Conservation (phyloP, 2,113 vertebrate species). For the Grus americana region DNA sequence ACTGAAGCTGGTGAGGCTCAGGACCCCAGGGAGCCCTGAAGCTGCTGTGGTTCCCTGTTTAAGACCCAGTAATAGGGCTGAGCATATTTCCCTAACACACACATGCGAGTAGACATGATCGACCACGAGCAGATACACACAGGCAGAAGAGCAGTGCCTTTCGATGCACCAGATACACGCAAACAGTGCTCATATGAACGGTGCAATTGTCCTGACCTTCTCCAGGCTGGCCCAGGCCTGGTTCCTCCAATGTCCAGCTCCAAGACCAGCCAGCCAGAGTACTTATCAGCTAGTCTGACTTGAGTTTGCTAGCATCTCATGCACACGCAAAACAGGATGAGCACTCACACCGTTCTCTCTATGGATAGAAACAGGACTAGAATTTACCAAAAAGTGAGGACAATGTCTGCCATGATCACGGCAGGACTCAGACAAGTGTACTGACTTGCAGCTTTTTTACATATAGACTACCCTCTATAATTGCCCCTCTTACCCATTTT, state of each 20-base stretch:
- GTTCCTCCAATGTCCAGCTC: neutral
- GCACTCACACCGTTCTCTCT: neutral
- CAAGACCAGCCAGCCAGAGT: neutral
- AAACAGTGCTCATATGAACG: neutral
- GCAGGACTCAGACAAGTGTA: neutral
- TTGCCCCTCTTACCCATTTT: neutral
- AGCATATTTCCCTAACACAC: neutral
- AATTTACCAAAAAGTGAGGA: neutral
- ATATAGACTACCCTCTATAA: neutral
- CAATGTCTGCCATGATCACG: accelerated
- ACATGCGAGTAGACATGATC: accelerated
- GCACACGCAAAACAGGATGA: neutral
- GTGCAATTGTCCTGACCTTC: neutral
- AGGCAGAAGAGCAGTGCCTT: neutral
- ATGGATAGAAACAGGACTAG: neutral
- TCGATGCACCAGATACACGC: neutral
- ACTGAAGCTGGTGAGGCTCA: neutral
- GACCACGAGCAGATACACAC: neutral
- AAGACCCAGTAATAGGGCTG: neutral
- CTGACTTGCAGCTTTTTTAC: neutral
- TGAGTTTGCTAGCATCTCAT: neutral
- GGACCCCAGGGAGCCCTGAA: neutral
- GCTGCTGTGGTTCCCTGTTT: neutral
- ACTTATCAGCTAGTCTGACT: neutral
- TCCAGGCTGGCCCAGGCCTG: neutral